These are phyloP conservation scores for Cloeon dipterum DNA, from an alignment of 2,888 invertebrate genomes.

Conservation along the genomic window DNA sequence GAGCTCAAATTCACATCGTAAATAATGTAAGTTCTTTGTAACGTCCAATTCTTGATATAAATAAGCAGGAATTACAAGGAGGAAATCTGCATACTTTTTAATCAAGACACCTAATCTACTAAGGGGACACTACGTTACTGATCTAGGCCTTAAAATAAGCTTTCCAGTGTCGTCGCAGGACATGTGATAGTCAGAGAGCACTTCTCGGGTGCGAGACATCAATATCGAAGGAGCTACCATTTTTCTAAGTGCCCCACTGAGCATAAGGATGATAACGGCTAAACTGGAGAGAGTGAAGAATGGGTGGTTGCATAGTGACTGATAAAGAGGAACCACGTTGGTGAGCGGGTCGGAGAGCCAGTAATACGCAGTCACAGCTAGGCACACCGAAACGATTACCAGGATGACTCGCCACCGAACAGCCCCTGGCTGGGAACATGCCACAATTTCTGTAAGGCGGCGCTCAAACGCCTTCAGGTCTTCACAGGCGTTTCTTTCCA, in stretches of 20 bases:
- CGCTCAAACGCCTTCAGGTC: slow-evolving; percentile 97
- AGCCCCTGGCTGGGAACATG: slow-evolving; percentile 83
- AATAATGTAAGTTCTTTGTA: no score
- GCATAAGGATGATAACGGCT: slow-evolving; percentile 57
- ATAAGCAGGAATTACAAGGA: no score
- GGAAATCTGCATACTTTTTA: no score
- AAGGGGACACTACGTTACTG: slow-evolving; percentile 25
- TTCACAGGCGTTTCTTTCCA: slow-evolving; percentile 22
- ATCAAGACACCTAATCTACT: no score
- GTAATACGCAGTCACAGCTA: slow-evolving; percentile 85
- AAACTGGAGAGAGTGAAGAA: slow-evolving; percentile 79
- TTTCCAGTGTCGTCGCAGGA: slow-evolving; percentile 95
- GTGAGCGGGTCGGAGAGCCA: slow-evolving; percentile 91
- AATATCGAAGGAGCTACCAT: slow-evolving; percentile 94
- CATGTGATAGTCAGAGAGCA: slow-evolving; percentile 91
- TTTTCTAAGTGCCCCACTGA: slow-evolving; percentile 83
- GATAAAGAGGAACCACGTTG: slow-evolving; percentile 69
- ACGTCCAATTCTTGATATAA: no score
- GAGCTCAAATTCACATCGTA: no score
- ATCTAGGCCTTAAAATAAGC: slow-evolving; percentile 76
- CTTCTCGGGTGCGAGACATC: slow-evolving; percentile 70
- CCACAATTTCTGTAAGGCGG: slow-evolving; percentile 88
- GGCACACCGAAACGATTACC: slow-evolving; percentile 66
- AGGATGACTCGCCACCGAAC: slow-evolving; percentile 87
- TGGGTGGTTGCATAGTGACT: slow-evolving; percentile 82